Percentiles rank a stretch among this genome's conserved stretches.
Conservation (phyloP, 2,113 vertebrate species). For the Aythya baeri region DNA sequence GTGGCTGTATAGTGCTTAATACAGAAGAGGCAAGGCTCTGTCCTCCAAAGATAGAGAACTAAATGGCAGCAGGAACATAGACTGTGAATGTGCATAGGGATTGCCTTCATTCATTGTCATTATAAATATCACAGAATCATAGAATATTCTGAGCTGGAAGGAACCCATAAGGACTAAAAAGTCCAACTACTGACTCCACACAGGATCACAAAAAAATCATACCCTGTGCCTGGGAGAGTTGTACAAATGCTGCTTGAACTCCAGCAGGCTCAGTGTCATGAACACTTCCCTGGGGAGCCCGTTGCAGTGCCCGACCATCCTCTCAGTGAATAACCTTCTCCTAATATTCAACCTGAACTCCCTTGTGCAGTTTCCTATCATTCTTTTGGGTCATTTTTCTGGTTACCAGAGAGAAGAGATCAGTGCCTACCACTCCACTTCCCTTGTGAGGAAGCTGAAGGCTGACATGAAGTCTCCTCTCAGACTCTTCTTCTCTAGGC, state of each 20-base stretch:
- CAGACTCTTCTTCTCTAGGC: not conserved
- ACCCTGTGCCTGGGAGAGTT: too few relatives aligned
- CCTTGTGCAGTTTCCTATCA: not conserved
- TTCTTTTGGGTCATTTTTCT: not conserved
- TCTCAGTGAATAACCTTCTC: too few relatives aligned
- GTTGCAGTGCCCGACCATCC: too few relatives aligned
- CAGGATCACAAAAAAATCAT: too few relatives aligned
- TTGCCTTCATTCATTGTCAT: not conserved
- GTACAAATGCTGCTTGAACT: too few relatives aligned
- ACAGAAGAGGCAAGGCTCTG: not conserved
- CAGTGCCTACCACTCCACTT: not conserved
- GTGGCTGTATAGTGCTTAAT: not conserved
- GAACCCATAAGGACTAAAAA: too few relatives aligned
- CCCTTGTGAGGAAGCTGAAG: not conserved
- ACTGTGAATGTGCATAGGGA: not conserved
- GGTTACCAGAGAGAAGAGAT: not conserved
- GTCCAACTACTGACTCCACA: too few relatives aligned
- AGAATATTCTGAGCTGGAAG: too few relatives aligned
- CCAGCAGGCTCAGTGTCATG: too few relatives aligned
- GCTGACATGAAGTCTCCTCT: not conserved
- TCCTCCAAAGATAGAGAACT: not conserved
- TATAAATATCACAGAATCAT: not conserved
- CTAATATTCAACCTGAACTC: not conserved
- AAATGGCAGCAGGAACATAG: not conserved
- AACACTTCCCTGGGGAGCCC: too few relatives aligned